Base-by-base conservation (phyloP, 2,113 vertebrate genomes). In the Spea bombifrons region DNA sequence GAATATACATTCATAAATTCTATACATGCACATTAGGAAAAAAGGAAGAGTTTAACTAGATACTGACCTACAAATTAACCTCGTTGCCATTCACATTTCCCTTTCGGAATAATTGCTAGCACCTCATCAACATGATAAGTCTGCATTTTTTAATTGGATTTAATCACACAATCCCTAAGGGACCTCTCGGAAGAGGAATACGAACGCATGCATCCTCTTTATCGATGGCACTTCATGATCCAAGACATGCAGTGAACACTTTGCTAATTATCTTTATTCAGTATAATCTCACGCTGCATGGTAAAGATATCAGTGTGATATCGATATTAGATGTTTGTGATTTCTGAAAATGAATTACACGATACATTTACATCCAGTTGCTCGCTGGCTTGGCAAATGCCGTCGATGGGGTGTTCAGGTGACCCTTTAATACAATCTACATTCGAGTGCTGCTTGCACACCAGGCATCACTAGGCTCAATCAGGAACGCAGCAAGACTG, bases 91-190 rank as follows among this genome's bases (percentile, higher is more conserved):
- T 64, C 13, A 7, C 57, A 15, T 61, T 61, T 8, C 10, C 57
- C 1, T 61, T 66, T 66, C 3, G 3, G 43, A 10, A 45, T 43
- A 66, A 45, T 66, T 66, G 65, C 65, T 10, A 16, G 43, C 13
- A 66, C 44, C 65, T 66, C 17, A 66, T 66, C 65, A 15, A 44
- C 8, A 45, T 66, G 7, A 64, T 64, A 17, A 30, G 65, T 30
- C n/a, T 66, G 65, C 65, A 4, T 9, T 5, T 5, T 9, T 66
- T 66, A 66, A 66, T 66, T 66, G 65, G 43, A 66, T 66, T 66
- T 66, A 10, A 66, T 66, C 65, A 66, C 65, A 66, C 15, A 44
- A 3, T 66, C 30, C 43, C 65, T 44, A 15, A 44, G 65, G 4
- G 65, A 7, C 30, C 9, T 66, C 65, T 66, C 10, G 17, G 44